Base-by-base conservation (phyloP, 2,888 invertebrate species). In the Norana najaformis region DNA sequence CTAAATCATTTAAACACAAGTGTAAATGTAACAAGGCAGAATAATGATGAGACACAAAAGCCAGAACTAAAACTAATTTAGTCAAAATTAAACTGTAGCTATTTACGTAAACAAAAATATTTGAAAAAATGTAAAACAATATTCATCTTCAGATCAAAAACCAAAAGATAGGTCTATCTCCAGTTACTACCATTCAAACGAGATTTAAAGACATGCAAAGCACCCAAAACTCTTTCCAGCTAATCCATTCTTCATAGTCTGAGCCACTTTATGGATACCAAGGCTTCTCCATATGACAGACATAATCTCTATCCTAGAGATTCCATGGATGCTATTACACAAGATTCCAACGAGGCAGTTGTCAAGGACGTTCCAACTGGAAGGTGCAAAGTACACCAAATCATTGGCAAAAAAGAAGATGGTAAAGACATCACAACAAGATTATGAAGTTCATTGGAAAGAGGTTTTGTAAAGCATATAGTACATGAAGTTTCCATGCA, bases 11-110 rank as follows among this genome's bases (percentile, higher is more conserved):
- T 69, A n/a, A 30, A n/a, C n/a, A 69, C 69, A 69, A 69, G 30
- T 69, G n/a, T n/a, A 69, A 69, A 69, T n/a, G n/a, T 69, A 69
- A n/a, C 30, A 69, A 69, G 69, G 69, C n/a, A 69, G 69, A 69
- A n/a, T 69, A 69, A n/a, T 69, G 69, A 69, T n/a, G n/a, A 69
- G 8, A 69, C 69, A n/a, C n/a, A 30, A 11, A 69, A n/a, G 69
- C 69, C n/a, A 69, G n/a, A 69, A 69, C 69, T 69, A 8, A n/a
- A 69, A 69, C n/a, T n/a, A 69, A 23, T 53, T 53, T 11, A 69
- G 30, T 30, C 69, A n/a, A 69, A 69, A 69, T n/a, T 69, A n/a
- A 47, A 47, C 23, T 47, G 20, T 47, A 47, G 4, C 20, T 20
- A 69, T 69, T 69, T n/a, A 69, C 69, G n/a, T 30, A 69, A 69